phyloP scores from a whole-genome alignment of 2,797 vertebrate species.

The Scarus forsteni region DNA sequence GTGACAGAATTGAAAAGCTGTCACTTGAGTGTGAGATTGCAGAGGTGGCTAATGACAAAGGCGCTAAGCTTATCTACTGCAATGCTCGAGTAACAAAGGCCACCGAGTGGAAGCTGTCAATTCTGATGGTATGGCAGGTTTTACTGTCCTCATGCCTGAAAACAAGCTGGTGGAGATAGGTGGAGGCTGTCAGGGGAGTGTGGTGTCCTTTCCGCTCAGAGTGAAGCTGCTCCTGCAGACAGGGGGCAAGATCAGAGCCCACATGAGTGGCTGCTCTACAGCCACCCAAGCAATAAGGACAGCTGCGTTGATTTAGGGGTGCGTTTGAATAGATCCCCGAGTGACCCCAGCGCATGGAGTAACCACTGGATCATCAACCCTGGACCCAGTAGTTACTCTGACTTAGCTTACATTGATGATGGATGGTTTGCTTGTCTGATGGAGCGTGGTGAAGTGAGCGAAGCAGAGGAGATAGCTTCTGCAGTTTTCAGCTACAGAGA shows the following conservation, averaged over 20 bases:
- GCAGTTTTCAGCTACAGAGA: background rate
- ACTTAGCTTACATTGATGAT: slow-evolving; percentile 71
- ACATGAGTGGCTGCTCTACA: slow-evolving; percentile 84
- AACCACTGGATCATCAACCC: slow-evolving; percentile 63
- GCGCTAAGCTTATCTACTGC: background rate
- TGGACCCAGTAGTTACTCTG: slow-evolving; percentile 85
- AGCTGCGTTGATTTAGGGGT: background rate
- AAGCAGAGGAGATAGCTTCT: background rate
- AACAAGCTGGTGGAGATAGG: slow-evolving; percentile 15
- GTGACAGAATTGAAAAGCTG: slow-evolving; percentile 74
- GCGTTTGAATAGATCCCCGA: slow-evolving; percentile 10
- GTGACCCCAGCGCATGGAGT: slow-evolving; percentile 65
- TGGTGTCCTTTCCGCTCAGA: slow-evolving; percentile 30
- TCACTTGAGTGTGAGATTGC: slow-evolving; percentile 31
- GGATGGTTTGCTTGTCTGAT: slow-evolving; percentile 20
- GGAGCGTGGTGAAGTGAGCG: background rate
- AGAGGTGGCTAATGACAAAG: background rate
- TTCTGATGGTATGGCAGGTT: background rate
- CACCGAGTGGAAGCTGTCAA: background rate
- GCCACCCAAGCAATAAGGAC: slow-evolving; percentile 11
- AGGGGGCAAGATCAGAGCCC: background rate
- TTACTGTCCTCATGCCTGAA: background rate
- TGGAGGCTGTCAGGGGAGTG: slow-evolving; percentile 25
- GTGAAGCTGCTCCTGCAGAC: background rate
- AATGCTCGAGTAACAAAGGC: background rate